phyloP scores from a whole-genome alignment of 2,797 vertebrate genomes.

The Florisuga fusca region DNA sequence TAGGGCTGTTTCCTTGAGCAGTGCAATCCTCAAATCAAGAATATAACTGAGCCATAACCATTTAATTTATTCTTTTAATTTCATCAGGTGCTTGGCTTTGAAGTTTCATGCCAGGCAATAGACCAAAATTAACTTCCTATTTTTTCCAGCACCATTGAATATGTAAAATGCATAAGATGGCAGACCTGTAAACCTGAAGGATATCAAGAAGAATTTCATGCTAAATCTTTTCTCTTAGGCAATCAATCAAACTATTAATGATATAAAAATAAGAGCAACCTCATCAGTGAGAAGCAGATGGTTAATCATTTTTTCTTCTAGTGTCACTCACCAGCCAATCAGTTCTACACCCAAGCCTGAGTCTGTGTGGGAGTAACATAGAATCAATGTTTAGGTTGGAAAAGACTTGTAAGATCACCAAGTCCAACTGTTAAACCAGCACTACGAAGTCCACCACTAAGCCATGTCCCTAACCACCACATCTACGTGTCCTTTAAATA shows the following conservation, averaged over 20 bases:
- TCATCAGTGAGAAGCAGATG: background rate
- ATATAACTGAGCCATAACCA: background rate
- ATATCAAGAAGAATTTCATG: background rate
- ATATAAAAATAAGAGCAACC: background rate
- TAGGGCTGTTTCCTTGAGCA: background rate
- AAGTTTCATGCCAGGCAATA: background rate
- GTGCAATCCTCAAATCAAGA: background rate
- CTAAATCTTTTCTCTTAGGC: background rate
- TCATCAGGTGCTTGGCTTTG: background rate
- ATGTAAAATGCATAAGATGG: background rate
- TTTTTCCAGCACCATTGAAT: background rate
- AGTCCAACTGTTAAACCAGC: too few species aligned
- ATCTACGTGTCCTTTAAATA: too few species aligned
- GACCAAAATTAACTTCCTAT: background rate
- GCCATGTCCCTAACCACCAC: too few species aligned
- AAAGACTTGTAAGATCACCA: too few species aligned
- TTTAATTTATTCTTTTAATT: conserved; percentile 33
- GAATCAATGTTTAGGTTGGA: too few species aligned
- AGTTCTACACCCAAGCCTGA: background rate
- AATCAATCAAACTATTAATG: background rate
- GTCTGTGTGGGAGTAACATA: background rate
- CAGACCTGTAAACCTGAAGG: conserved; percentile 2
- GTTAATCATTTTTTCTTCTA: background rate
- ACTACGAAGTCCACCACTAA: too few species aligned
- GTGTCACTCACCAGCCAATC: background rate